These are phyloP conservation scores for Balearica regulorum DNA, from an alignment of 2,797 vertebrate species.

Conservation along the genomic window DNA sequence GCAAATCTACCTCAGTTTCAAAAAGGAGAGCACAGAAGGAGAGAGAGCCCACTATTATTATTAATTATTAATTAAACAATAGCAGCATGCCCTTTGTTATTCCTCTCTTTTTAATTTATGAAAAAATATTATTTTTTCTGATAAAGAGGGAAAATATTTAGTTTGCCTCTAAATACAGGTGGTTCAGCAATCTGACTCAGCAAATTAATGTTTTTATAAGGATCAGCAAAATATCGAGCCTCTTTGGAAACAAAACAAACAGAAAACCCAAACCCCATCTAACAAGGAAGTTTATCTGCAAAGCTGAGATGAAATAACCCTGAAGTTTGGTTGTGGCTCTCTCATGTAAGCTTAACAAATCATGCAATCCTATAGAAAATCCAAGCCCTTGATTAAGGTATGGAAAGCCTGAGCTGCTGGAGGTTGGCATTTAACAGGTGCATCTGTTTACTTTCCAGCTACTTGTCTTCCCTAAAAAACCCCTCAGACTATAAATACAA, in stretches of 20 bases:
- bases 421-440: constrained; percentile 51
- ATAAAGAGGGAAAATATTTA: not conserved
- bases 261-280: not conserved
- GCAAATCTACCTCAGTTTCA: not conserved
- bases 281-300: not conserved
- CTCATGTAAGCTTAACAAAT: not conserved
- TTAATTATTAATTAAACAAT: not conserved
- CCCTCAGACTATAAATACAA: not conserved
- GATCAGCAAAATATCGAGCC: not conserved
- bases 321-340: not conserved
- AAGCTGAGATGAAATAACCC: not conserved
- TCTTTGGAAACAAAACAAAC: not conserved
- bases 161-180: constrained; percentile 5
- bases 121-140: not conserved
- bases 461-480: not conserved
- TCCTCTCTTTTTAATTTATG: not conserved
- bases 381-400: not conserved
- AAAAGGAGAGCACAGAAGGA: not conserved
- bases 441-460: constrained; percentile 50
- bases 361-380: not conserved
- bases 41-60: not conserved
- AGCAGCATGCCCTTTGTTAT: not conserved
- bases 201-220: not conserved
- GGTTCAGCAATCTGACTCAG: constrained; percentile 44
- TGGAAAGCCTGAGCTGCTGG: not conserved